These are phyloP conservation scores for Desoria tigrina DNA, from an alignment of 2,888 invertebrate genomes.

Conservation along the genomic window DNA sequence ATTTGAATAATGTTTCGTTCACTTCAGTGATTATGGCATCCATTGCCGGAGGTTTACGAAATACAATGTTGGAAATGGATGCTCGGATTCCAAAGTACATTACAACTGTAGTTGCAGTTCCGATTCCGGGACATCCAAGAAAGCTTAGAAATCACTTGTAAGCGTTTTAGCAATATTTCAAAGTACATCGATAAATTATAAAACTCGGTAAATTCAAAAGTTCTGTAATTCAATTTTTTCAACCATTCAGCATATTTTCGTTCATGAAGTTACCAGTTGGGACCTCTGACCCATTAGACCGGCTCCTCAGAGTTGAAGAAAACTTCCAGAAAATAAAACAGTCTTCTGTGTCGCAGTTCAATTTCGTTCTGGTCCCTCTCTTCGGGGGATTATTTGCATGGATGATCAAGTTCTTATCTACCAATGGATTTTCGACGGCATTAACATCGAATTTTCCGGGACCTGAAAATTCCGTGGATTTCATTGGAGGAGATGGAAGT, in stretches of 20 bases:
- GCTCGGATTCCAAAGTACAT: conserved; percentile 35
- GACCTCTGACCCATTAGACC: conserved; percentile 26
- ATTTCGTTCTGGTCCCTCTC: conserved; percentile 43
- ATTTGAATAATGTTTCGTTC: conserved; percentile 39
- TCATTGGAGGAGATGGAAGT: conserved; percentile 30
- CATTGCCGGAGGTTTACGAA: conserved; percentile 41
- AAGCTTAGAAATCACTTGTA: conserved; percentile 48
- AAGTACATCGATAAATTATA: conserved; percentile 2
- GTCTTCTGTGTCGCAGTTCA: conserved; percentile 43
- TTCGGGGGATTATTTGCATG: conserved; percentile 37
- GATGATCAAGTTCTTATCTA: conserved; percentile 32
- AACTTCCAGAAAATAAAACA: conserved; percentile 32
- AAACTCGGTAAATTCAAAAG: neutral
- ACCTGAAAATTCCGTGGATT: conserved; percentile 20
- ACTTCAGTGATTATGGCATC: conserved; percentile 40
- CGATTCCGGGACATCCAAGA: conserved; percentile 46
- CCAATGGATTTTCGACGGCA: conserved; percentile 42
- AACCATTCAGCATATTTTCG: conserved; percentile 44
- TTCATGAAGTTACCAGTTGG: conserved; percentile 45
- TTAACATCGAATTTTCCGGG: conserved; percentile 50
- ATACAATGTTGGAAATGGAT: conserved; percentile 33
- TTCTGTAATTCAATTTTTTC: neutral
- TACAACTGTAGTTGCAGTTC: conserved; percentile 40
- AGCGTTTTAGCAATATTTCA: no score
- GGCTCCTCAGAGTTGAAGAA: conserved; percentile 34